Base-by-base conservation (phyloP, 64 coral and sea anemone genomes). In the Montipora cactus region DNA sequence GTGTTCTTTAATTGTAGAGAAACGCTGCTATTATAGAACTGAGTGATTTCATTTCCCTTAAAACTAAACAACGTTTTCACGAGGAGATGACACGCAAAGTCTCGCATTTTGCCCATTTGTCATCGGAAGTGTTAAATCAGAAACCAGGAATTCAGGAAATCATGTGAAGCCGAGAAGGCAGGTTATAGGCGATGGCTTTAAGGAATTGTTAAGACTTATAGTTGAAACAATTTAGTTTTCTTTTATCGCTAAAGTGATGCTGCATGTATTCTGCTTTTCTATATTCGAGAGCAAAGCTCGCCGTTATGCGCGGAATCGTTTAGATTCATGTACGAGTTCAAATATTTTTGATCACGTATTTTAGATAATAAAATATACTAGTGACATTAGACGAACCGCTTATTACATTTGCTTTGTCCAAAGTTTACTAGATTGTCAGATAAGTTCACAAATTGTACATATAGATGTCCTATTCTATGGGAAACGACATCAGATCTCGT, bases 401-500 rank as follows among this genome's bases (percentile, higher is more conserved):
- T 86, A 86, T 86, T 86, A 50, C 58, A 67, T 59, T 84, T 68
- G 59, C 64, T 71, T 19, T 49, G 46, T 71, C 15, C 7, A 6
- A 18, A 78, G 76, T 49, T 49, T 50, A 37, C 28, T 45, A 28
- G 28, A 11, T 44, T 76, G 82, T 50, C 82, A 86, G 82, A 71
- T 71, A 3, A 49, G 44, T 71, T 47, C 19, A 46, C 5, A 67
- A 50, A 72, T 71, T 86, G 66, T 86, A 86, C 82, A 86, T 22
- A 64, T 71, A 21, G 21, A 64, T 82, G 22, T 45, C 23, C 25
- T 64, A 62, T 57, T 82, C 80, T 13, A 66, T 64, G 80, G 22
- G 82, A 86, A 86, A 20, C 82, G 47, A 49, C 44, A 47, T 47
- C 4, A 84, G 58, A 84, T 84, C 5, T 19, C 37, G 22, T 86